Conservation (phyloP, 2,797 vertebrate genomes). For the Mormyrops attenuatus region DNA sequence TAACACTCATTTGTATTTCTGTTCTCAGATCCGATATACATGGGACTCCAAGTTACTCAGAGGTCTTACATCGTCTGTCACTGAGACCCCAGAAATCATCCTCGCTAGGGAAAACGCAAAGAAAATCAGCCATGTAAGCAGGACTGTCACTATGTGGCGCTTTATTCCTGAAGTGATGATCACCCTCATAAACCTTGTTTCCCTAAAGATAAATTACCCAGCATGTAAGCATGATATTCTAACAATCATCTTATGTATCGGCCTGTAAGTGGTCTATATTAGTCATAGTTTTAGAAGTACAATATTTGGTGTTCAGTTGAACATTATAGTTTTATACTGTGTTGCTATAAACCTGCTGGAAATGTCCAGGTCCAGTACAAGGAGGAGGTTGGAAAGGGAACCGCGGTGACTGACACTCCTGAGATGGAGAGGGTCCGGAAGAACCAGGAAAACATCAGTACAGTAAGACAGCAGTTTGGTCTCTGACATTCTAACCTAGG, state of each 20-base stretch:
- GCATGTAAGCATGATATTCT: not conserved
- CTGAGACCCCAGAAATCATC: constrained; percentile 61
- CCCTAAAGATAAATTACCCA: not conserved
- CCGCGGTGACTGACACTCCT: constrained; percentile 73
- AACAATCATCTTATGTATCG: not conserved
- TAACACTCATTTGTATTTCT: constrained; percentile 4
- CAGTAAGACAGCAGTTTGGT: constrained; percentile 59
- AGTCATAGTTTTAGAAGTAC: not conserved
- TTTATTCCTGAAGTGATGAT: not conserved
- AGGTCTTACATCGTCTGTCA: constrained; percentile 48
- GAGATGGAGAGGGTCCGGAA: constrained; percentile 81
- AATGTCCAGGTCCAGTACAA: constrained; percentile 72
- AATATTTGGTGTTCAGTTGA: not conserved
- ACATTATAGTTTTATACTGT: not conserved
- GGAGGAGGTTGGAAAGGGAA: constrained; percentile 71
- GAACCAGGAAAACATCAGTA: constrained; percentile 87
- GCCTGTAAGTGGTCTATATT: not conserved
- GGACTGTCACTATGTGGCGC: not conserved
- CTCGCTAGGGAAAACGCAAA: constrained; percentile 61
- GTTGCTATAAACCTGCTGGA: not conserved
- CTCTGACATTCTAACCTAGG: not conserved
- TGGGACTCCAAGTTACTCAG: constrained; percentile 62
- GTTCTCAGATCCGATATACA: constrained; percentile 53
- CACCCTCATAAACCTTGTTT: not conserved
- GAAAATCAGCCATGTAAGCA: constrained; percentile 56